Evolutionary conservation across 2,113 vertebrate species (phyloP), one percentile per base, ranked within the genome.

Genomic region (Xenus cinereus): DNA sequence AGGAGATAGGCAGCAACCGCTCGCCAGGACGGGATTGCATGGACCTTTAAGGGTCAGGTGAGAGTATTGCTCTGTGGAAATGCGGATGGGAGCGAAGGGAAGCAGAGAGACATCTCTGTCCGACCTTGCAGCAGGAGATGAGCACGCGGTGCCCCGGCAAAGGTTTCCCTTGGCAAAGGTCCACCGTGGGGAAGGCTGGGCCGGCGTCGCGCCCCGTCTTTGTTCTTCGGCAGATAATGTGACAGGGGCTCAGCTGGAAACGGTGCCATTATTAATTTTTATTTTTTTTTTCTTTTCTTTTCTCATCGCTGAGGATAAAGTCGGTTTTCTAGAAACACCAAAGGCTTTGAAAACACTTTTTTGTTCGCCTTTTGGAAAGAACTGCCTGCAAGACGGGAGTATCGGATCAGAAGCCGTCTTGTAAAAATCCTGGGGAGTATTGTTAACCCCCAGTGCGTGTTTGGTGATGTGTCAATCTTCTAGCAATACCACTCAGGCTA

Each of bases 181-280:
- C 96, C 97, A 94, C 94, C 4, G 28, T 75, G 43, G 96, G 93
- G 93, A 94, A 87, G 94, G 95, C 82, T 1, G 7, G 1, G 62
- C 95, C 60, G 91, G 54, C 51, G 93, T 35, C 90, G 94, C 85
- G 16, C 95, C 64, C 20, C 28, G 63, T 57, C 95, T 96, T 96
- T 97, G 97, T 93, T 95, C 91, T 96, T 90, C 94, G 14, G 4
- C 69, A 76, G 80, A 89, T 94, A 91, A 94, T 46, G 59, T 45
- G 78, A 92, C 69, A 46, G 60, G 91, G 92, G 83, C 95, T 95
- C 96, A 97, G 97, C 96, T 97, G 88, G 96, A 93, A 87, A 45
- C 4, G 1, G 9, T 93, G 95, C 94, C 96, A 60, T 22, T 57
- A 13, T 12, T 24, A 39, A 39, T 51, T 27, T 27, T 27, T 16